These are phyloP conservation scores for Scopus umbretta DNA, from an alignment of 2,113 vertebrate genomes.

Conservation along the genomic window DNA sequence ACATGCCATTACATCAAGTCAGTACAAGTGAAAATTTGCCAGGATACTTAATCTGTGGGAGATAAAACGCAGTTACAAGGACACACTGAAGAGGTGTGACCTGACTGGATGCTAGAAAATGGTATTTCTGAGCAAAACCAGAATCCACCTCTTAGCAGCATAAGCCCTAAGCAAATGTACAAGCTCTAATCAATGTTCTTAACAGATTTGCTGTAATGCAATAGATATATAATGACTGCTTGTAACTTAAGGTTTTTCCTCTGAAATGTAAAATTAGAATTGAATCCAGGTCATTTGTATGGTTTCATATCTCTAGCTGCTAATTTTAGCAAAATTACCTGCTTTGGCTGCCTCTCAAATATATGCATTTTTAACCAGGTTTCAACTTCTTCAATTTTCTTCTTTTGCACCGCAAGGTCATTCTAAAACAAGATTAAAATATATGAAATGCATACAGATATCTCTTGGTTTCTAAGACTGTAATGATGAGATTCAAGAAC, in stretches of 20 bases:
- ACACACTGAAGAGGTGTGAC: background rate
- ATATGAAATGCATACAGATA: background rate
- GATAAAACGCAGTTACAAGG: background rate
- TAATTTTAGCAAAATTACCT: conserved; percentile 69
- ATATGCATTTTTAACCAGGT: conserved; percentile 81
- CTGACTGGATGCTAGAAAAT: background rate
- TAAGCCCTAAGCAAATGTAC: background rate
- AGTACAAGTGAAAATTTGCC: background rate
- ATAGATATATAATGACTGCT: background rate
- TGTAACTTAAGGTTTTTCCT: background rate
- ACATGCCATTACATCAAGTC: background rate
- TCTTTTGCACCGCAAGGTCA: conserved; percentile 94
- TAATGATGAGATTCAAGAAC: background rate
- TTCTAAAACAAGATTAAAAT: conserved; percentile 47
- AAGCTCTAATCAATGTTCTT: background rate
- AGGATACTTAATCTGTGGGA: background rate
- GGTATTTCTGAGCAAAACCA: background rate
- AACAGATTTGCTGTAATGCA: background rate
- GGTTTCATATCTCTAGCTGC: background rate
- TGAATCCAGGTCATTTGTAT: accelerated
- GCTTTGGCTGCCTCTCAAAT: conserved; percentile 60
- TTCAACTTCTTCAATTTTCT: conserved; percentile 95
- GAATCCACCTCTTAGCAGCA: background rate
- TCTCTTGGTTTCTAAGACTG: background rate
- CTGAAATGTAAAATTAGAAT: background rate